Evolutionary conservation across 53 echinoderm and acorn worm genomes (phyloP).

Genomic region (Antedon mediterranea): DNA sequence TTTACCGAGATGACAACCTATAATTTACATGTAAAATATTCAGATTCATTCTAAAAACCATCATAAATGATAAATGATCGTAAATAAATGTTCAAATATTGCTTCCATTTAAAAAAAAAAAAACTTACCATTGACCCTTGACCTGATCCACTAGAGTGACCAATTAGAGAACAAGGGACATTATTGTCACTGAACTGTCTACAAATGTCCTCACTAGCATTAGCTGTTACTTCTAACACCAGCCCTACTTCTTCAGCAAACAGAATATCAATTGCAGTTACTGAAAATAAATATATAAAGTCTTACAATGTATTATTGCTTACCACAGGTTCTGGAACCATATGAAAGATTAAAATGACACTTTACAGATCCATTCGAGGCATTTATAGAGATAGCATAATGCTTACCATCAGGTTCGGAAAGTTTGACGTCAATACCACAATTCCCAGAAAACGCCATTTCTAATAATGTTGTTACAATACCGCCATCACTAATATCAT

Average conservation of each 20-base stretch:
- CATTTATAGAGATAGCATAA: not conserved
- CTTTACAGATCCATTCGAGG: no score
- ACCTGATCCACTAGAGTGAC: conserved; percentile 42
- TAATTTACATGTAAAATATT: not conserved
- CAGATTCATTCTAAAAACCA: no score
- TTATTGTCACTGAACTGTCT: conserved; percentile 33
- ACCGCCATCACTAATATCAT: conserved; percentile 95
- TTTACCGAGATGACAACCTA: conserved; percentile 51
- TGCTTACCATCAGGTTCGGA: conserved; percentile 30
- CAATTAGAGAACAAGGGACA: conserved; percentile 68
- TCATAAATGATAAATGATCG: no score
- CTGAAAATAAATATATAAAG: conserved; percentile 6
- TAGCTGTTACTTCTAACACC: conserved; percentile 49
- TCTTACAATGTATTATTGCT: no score
- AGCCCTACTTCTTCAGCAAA: conserved; percentile 90
- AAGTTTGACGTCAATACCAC: conserved; percentile 71
- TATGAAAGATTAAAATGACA: no score
- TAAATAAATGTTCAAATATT: no score
- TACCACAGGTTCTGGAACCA: no score
- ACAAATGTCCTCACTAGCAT: conserved; percentile 40
- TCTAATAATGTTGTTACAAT: conserved; percentile 72
- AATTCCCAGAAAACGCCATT: conserved; percentile 98
- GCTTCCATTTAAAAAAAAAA: no score
- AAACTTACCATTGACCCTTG: conserved; percentile 40
- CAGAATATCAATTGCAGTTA: conserved; percentile 36